Conservation (phyloP, 2,797 vertebrate species). For the Yasuhikotakia modesta region DNA sequence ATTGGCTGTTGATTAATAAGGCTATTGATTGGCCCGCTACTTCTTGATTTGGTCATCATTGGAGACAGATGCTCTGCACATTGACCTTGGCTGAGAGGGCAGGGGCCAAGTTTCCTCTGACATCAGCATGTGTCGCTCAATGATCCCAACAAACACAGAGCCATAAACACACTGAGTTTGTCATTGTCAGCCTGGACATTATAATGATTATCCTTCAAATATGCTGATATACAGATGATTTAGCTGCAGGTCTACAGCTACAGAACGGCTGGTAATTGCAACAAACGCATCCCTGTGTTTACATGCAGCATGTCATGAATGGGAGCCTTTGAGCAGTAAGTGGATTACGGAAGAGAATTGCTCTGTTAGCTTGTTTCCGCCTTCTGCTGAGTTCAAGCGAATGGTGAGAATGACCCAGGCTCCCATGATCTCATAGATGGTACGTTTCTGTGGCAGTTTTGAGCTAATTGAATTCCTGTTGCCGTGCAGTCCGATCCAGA, state of each 20-base stretch:
- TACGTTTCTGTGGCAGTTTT: slow-evolving; percentile 74
- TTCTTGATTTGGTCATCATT: slow-evolving; percentile 69
- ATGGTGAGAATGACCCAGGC: slow-evolving; percentile 47
- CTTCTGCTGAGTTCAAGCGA: slow-evolving; percentile 56
- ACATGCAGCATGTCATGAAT: slow-evolving; percentile 58
- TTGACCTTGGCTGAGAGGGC: slow-evolving; percentile 73
- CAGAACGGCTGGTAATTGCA: slow-evolving; percentile 41
- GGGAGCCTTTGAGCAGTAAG: slow-evolving; percentile 54
- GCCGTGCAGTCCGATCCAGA: slow-evolving; percentile 75
- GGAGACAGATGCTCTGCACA: slow-evolving; percentile 60
- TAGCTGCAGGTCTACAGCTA: slow-evolving; percentile 27
- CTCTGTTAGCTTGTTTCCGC: slow-evolving; percentile 52
- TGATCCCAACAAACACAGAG: slow-evolving; percentile 48
- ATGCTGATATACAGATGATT: slow-evolving; percentile 22
- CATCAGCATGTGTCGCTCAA: slow-evolving; percentile 36
- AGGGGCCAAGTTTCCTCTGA: slow-evolving; percentile 47
- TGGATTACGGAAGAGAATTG: slow-evolving; percentile 57
- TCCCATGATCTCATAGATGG: slow-evolving; percentile 79
- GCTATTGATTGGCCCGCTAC: slow-evolving; percentile 77
- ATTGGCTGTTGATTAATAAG: slow-evolving; percentile 68
- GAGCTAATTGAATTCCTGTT: slow-evolving; percentile 81
- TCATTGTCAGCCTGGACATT: slow-evolving; percentile 6
- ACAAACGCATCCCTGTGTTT: slow-evolving; percentile 49
- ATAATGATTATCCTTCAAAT: slow-evolving; percentile 44
- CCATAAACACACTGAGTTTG: not conserved